A percentile compares a stretch with the other conserved stretches of the same genome.
Conservation (phyloP, 2,113 vertebrate genomes). For the Kryptolebias marmoratus region DNA sequence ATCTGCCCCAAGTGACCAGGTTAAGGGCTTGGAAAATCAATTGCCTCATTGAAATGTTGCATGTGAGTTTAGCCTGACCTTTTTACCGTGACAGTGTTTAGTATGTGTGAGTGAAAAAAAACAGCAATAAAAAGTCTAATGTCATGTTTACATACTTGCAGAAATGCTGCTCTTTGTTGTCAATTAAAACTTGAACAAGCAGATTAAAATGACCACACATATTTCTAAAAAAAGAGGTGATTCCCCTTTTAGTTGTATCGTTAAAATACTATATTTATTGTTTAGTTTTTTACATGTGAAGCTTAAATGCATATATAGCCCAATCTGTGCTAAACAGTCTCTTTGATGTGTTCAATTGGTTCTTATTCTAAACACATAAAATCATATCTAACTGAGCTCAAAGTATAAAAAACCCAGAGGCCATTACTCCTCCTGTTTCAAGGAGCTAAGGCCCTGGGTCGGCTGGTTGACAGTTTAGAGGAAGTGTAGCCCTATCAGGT, state of each 20-base stretch:
- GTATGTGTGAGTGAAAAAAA: constrained; percentile 12
- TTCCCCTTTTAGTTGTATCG: too few species aligned
- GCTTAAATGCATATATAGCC: neutral
- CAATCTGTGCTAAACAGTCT: neutral
- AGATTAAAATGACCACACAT: too few species aligned
- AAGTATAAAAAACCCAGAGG: neutral
- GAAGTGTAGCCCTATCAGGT: neutral
- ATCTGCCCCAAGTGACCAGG: constrained; percentile 47
- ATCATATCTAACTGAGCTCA: neutral
- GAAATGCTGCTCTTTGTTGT: neutral
- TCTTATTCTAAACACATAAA: neutral
- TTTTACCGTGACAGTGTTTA: neutral
- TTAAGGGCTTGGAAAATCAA: constrained; percentile 44
- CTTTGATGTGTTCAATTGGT: neutral
- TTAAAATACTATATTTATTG: neutral
- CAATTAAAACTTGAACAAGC: neutral
- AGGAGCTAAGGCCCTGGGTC: neutral
- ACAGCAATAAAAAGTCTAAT: constrained; percentile 15
- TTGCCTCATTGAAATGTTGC: constrained; percentile 55
- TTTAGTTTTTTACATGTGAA: neutral
- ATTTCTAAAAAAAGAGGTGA: too few species aligned
- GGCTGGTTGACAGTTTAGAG: neutral
- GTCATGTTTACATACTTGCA: neutral
- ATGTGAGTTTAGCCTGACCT: constrained; percentile 4
- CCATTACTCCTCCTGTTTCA: neutral